phyloP scores from a whole-genome alignment of 2,888 invertebrate genomes.

The Callinectes sapidus region DNA sequence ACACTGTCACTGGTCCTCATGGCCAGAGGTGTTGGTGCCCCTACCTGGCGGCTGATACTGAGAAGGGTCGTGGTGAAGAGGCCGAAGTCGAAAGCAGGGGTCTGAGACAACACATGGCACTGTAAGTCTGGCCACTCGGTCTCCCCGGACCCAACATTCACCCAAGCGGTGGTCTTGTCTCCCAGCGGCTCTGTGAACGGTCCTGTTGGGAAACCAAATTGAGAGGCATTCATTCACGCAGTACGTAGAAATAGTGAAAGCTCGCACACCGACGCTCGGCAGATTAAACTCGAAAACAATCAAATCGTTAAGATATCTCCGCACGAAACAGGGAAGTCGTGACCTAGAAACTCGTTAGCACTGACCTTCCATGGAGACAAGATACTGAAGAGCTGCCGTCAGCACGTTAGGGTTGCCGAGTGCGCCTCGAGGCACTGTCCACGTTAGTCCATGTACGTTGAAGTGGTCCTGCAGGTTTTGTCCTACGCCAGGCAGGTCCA shows the following conservation, averaged over 20 bases:
- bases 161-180: constrained; percentile 20
- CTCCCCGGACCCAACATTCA: constrained; percentile 8
- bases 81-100: not conserved
- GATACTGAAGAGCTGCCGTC: not conserved
- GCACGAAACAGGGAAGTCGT: not conserved
- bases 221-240: not conserved
- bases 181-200: constrained; percentile 12
- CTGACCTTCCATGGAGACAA: not conserved
- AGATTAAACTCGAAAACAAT: not conserved
- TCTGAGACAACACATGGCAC: constrained; percentile 12
- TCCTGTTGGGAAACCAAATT: not conserved
- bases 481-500: constrained; percentile 86
- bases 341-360: not conserved
- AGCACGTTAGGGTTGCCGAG: not conserved
- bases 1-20: not conserved
- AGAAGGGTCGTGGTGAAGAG: not conserved
- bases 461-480: constrained; percentile 93
- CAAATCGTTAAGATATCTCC: not conserved
- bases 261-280: not conserved
- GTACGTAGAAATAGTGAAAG: not conserved
- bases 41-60: constrained; percentile 4
- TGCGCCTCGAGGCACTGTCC: constrained; percentile 74
- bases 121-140: not conserved
- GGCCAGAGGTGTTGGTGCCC: not conserved
- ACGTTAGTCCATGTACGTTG: constrained; percentile 87